Evolutionary conservation across 2,888 invertebrate genomes (phyloP).

Genomic region (Scaptomyza reducta): DNA sequence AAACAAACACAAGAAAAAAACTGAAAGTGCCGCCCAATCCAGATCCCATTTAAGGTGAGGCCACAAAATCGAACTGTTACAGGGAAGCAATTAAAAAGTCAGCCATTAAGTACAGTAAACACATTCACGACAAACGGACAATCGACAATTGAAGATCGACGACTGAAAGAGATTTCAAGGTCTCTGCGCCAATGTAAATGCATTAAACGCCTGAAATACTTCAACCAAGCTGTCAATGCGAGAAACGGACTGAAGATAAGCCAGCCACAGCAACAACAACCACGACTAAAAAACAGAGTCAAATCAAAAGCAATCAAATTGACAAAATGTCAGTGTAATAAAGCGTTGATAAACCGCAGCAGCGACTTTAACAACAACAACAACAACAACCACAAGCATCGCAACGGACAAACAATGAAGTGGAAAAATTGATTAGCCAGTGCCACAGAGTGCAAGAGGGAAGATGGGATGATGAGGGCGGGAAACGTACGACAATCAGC

Average conservation of each 20-base stretch:
- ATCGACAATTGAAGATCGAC: slow-evolving; percentile 20
- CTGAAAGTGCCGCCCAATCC: slow-evolving; percentile 49
- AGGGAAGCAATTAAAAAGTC: slow-evolving; percentile 60
- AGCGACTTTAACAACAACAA: slow-evolving; percentile 25
- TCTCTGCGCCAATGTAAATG: slow-evolving; percentile 51
- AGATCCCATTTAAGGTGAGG: slow-evolving; percentile 49
- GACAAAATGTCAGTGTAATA: slow-evolving; percentile 82
- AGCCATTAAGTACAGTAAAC: slow-evolving; percentile 60
- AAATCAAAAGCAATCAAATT: slow-evolving; percentile 82
- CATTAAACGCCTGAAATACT: slow-evolving; percentile 54
- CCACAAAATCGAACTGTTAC: slow-evolving; percentile 46
- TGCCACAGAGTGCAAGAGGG: slow-evolving; percentile 9
- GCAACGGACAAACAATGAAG: slow-evolving; percentile 49
- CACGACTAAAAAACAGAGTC: slow-evolving; percentile 37
- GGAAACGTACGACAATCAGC: slow-evolving; percentile 30
- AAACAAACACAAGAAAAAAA: slow-evolving; percentile 1
- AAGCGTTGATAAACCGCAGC: slow-evolving; percentile 81
- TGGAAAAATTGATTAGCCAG: slow-evolving; percentile 66
- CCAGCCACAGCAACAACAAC: slow-evolving; percentile 19
- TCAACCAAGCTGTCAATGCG: slow-evolving; percentile 42
- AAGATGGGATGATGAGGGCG: background rate
- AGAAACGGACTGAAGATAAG: slow-evolving; percentile 13
- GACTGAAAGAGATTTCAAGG: slow-evolving; percentile 63
- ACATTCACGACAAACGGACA: slow-evolving; percentile 27
- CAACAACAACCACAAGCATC: slow-evolving; percentile 1